Evolutionary conservation across 2,113 vertebrate genomes (phyloP), one percentile per base, ranked within the genome.

Genomic region (Dipodomys ordii): DNA sequence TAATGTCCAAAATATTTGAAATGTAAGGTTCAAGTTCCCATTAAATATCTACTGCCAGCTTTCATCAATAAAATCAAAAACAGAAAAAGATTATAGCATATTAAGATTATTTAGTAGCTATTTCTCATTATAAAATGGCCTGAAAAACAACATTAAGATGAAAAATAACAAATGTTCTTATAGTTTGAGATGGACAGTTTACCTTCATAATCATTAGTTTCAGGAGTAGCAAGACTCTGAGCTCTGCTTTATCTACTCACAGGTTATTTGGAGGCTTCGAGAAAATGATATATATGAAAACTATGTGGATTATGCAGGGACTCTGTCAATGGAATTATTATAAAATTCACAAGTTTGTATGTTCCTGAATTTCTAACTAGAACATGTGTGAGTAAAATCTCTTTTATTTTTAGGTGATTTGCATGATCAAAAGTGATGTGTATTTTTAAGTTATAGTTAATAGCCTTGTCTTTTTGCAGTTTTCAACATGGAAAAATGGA

Each of bases 1-100:
- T 25, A 16, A 3, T n/a, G 35, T 57, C 27, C 32, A 67, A 85
- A 27, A 65, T 0, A n/a, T 23, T 39, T 32, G 57, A 89, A 69
- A 88, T 7, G 2, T 32, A 72, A 28, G 32, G 28, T 57, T 18
- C 53, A 57, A 49, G 30, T 64, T 62, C 27, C 27, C 25, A 7
- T 35, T 65, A 57, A 7, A 4, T 74, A 9, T 39, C 7, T 20
- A 79, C 46, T 83, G 44, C 16, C 35, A 74, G 44, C 83, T 92
- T 91, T 85, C 68, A 84, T 68, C 57, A 78, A 77, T 53, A 87
- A 84, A 91, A 83, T 69, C 0, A 87, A 89, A 92, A 72, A 46
- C 46, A 69, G 49, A 85, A 92, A 46, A 53, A 68, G 44, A 44
- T 28, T 25, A 5, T 88, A 68, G 92, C 73, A 90, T 39, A 44